Evolutionary conservation across 2,113 vertebrate genomes (phyloP).

Genomic region (Drymodes brunneopygia): DNA sequence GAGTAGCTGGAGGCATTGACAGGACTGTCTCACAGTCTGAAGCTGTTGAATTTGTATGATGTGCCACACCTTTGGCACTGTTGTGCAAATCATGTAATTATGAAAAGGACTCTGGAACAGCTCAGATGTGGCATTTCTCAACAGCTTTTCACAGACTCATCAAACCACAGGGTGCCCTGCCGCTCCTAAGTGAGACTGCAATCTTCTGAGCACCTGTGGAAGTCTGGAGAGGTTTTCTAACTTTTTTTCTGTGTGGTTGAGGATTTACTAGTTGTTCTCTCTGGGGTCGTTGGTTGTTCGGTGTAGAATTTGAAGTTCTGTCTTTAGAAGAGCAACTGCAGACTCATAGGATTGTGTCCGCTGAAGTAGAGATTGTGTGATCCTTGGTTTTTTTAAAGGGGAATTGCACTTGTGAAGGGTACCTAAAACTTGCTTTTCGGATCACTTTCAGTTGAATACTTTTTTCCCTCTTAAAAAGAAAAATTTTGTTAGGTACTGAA

Average conservation of each 20-base stretch:
- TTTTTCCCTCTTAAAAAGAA: not conserved
- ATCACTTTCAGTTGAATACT: not conserved
- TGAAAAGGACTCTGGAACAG: not conserved
- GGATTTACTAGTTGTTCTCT: not conserved
- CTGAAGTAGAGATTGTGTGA: not conserved
- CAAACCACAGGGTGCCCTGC: not conserved
- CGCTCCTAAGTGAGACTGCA: not conserved
- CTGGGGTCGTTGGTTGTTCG: not conserved
- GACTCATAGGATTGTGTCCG: not conserved
- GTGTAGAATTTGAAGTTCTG: not conserved
- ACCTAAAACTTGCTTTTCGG: not conserved
- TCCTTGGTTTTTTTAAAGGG: not conserved
- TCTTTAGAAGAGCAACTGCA: not conserved
- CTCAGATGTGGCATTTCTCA: conserved; percentile 40
- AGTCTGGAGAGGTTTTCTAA: not conserved
- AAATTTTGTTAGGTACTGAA: not conserved
- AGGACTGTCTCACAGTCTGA: not conserved
- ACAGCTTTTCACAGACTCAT: not conserved
- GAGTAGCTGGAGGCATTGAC: not conserved
- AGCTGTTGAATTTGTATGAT: not conserved
- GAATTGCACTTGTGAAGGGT: not conserved
- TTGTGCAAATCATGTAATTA: conserved; percentile 14
- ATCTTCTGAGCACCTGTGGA: not conserved
- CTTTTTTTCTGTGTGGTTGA: not conserved
- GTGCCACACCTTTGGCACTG: not conserved